Evolutionary conservation across 2,797 vertebrate genomes (phyloP).

Genomic region (Pygocentrus nattereri): DNA sequence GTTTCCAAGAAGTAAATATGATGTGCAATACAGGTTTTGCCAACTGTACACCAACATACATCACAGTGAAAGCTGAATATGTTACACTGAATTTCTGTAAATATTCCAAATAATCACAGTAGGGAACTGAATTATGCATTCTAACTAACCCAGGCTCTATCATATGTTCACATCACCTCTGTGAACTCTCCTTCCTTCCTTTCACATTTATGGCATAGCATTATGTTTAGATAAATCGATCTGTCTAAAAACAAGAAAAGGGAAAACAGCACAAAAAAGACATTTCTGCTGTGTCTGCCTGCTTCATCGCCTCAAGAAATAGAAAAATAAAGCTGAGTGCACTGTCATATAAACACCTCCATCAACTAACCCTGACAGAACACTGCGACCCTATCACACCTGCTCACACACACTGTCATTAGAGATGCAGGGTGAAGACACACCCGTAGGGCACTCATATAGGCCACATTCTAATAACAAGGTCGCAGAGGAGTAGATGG

Average conservation of each 20-base stretch:
- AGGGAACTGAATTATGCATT: not conserved
- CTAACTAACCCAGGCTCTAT: not conserved
- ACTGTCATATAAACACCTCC: constrained; percentile 35
- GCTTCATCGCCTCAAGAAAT: not conserved
- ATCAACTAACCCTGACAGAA: constrained; percentile 43
- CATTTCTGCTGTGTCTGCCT: not conserved
- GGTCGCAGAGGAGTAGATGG: constrained; percentile 52
- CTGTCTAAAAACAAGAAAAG: not conserved
- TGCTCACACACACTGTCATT: constrained; percentile 46
- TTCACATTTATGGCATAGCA: not conserved
- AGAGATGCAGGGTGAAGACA: constrained; percentile 41
- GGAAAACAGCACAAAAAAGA: not conserved
- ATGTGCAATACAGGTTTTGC: no score
- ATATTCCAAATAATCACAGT: not conserved
- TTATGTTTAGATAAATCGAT: not conserved
- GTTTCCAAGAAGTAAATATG: not conserved
- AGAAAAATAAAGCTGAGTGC: constrained; percentile 17
- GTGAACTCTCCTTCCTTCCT: not conserved
- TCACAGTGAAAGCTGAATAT: not conserved
- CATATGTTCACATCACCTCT: not conserved
- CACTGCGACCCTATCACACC: constrained; percentile 45
- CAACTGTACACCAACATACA: no score
- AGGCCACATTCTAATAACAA: constrained; percentile 50
- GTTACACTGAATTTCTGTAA: not conserved
- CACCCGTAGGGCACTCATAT: not conserved